Evolutionary conservation across 2,113 vertebrate species (phyloP).

Genomic region (Cichladusa arquata): DNA sequence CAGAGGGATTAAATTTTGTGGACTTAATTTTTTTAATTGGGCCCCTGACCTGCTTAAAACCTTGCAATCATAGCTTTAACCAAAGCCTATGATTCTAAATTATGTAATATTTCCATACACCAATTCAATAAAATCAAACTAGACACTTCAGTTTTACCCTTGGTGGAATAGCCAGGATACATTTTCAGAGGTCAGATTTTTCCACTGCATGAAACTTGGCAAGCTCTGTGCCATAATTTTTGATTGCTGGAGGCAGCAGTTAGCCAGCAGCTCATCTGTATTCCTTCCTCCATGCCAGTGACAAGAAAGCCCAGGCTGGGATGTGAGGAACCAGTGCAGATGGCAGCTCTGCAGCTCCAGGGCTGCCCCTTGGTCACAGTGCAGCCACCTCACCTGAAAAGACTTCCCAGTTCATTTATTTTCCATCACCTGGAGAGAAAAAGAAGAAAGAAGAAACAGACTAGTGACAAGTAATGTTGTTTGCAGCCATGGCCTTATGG

Average conservation of each 20-base stretch:
- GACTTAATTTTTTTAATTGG: slow-evolving; percentile 16
- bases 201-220: neutral
- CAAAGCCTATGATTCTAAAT: neutral
- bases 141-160: neutral
- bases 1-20: slow-evolving; percentile 19
- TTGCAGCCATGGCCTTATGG: neutral
- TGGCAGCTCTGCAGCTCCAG: neutral
- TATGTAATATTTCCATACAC: neutral
- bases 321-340: neutral
- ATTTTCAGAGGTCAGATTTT: neutral
- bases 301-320: neutral
- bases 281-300: neutral
- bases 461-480: neutral
- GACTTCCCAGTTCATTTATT: neutral
- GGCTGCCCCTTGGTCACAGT: neutral
- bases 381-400: neutral
- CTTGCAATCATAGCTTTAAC: neutral
- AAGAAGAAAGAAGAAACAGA: neutral
- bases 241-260: neutral
- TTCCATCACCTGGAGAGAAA: neutral
- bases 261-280: neutral
- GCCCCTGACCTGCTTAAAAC: neutral
- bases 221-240: neutral
- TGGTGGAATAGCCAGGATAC: neutral
- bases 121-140: neutral